Conservation (phyloP, 2,888 invertebrate genomes). For the Palloptera scutellata region DNA sequence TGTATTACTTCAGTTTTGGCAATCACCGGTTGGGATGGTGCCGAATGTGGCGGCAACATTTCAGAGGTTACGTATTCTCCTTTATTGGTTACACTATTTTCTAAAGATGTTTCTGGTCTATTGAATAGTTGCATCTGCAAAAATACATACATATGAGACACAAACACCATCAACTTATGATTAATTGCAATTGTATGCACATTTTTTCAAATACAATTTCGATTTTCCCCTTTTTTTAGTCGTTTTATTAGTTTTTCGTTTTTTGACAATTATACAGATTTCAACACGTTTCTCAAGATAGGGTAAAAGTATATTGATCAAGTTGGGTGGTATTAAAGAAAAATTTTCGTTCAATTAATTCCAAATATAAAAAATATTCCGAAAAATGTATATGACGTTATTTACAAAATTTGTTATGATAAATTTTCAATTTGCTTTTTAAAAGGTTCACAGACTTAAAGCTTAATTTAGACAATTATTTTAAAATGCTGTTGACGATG, state of each 20-base stretch:
- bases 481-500: too few relatives aligned
- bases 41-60: slow-evolving; percentile 17
- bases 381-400: background rate
- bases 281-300: too few relatives aligned
- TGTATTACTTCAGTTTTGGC: background rate
- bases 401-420: background rate
- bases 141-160: background rate
- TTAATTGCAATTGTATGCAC: background rate
- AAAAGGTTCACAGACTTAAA: too few relatives aligned
- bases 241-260: too few relatives aligned
- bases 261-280: too few relatives aligned
- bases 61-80: background rate
- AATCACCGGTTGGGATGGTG: slow-evolving; percentile 16
- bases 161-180: background rate
- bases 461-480: too few relatives aligned
- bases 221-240: too few relatives aligned
- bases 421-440: too few relatives aligned
- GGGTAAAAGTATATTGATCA: too few relatives aligned
- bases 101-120: background rate
- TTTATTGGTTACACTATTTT: background rate
- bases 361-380: slow-evolving; percentile 2
- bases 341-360: background rate
- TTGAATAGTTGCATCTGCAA: background rate
- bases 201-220: background rate
- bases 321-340: background rate